These are phyloP conservation scores for Tenthredo scrophulariae DNA, from an alignment of 2,888 invertebrate species.

Conservation along the genomic window DNA sequence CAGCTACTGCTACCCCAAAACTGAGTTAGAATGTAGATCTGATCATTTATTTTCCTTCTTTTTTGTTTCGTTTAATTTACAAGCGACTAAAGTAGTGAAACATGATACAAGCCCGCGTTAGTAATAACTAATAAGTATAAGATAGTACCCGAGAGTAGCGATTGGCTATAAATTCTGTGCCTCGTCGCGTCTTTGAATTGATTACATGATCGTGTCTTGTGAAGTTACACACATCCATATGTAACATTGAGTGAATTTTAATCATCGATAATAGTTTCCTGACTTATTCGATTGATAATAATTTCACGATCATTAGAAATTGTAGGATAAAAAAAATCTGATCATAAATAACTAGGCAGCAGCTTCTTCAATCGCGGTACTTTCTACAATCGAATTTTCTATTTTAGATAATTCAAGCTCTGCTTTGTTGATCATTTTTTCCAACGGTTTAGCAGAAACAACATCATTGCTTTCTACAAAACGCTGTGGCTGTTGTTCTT, in stretches of 20 bases:
- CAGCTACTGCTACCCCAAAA: neutral
- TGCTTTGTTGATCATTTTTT: constrained; percentile 56
- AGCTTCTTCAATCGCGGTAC: constrained; percentile 71
- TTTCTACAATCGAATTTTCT: constrained; percentile 66
- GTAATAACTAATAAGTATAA: constrained; percentile 34
- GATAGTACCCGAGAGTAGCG: neutral
- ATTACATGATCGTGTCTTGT: neutral
- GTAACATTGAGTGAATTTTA: neutral
- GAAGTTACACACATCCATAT: neutral
- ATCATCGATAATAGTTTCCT: constrained; percentile 11
- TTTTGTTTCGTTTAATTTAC: neutral
- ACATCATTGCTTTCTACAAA: constrained; percentile 13
- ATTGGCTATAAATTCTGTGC: constrained; percentile 31
- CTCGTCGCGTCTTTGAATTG: neutral
- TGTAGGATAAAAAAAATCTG: constrained; percentile 49
- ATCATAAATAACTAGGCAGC: constrained; percentile 69
- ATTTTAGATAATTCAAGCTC: constrained; percentile 63
- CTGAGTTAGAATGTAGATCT: constrained; percentile 4
- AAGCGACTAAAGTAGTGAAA: constrained; percentile 39
- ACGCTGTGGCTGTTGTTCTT: constrained; percentile 8
- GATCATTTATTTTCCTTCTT: neutral
- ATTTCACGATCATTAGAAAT: constrained; percentile 38
- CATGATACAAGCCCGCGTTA: neutral
- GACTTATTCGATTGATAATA: constrained; percentile 19
- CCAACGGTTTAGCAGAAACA: neutral